A percentile compares a stretch with the other conserved stretches of the same genome.
Evolutionary conservation across 2,113 vertebrate species (phyloP).

Genomic region (Synchiropus splendidus): DNA sequence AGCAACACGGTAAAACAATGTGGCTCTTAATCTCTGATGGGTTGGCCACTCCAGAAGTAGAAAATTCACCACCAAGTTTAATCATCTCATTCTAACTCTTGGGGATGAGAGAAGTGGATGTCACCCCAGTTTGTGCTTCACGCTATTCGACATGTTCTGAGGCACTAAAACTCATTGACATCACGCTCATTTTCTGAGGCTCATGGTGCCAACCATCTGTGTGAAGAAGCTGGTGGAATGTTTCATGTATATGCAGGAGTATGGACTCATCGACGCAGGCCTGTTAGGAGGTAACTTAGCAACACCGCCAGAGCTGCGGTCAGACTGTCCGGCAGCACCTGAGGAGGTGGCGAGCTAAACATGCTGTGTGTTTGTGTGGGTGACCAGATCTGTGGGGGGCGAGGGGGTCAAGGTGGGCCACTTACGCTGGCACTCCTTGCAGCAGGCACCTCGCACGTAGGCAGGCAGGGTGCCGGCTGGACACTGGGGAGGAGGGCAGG

Average conservation of each 20-base stretch:
- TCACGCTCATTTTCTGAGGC: constrained; percentile 23
- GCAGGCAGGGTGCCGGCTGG: constrained; percentile 71
- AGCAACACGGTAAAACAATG: no score
- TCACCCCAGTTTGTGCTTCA: no score
- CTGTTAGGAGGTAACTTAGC: constrained; percentile 66
- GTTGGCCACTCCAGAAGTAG: no score
- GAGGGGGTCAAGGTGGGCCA: constrained; percentile 43
- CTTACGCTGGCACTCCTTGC: constrained; percentile 94
- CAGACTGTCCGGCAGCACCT: constrained; percentile 55
- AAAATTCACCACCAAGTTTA: no score
- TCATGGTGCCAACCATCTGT: constrained; percentile 46
- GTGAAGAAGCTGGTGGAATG: constrained; percentile 60
- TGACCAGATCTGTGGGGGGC: constrained; percentile 28
- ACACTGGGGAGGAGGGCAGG: constrained; percentile 78
- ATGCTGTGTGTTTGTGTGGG: constrained; percentile 23
- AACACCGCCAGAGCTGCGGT: constrained; percentile 57
- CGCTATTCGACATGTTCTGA: constrained; percentile 1
- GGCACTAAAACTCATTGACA: constrained; percentile 24
- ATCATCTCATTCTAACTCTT: no score
- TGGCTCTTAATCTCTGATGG: no score
- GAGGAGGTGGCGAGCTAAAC: constrained; percentile 42
- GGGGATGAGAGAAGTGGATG: no score
- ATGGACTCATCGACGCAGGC: constrained; percentile 51
- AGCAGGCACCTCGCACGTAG: constrained; percentile 87
- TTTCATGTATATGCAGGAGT: constrained; percentile 59